Evolutionary conservation across 2,888 invertebrate genomes (phyloP).

Genomic region (Watsonalla cultraria): DNA sequence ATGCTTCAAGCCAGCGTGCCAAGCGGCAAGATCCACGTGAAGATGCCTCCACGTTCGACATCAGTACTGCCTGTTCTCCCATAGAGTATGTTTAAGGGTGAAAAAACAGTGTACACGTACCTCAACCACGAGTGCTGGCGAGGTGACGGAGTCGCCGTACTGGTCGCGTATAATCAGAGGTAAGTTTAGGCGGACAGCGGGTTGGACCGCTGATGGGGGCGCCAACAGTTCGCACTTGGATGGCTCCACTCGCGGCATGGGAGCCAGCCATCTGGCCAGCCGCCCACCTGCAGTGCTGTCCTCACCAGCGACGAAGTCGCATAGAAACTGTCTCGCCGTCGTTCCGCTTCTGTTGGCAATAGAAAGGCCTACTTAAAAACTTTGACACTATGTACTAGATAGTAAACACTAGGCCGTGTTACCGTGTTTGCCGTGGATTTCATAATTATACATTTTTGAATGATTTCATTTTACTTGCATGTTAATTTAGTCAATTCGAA

Average conservation of each 20-base stretch:
- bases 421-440: no score
- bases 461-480: no score
- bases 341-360: constrained; percentile 85
- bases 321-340: constrained; percentile 94
- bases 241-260: constrained; percentile 94
- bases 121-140: constrained; percentile 89
- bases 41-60: no score
- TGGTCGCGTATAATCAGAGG: constrained; percentile 93
- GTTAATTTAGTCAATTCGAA: no score
- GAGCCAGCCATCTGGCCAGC: constrained; percentile 96
- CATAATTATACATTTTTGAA: no score
- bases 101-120: constrained; percentile 32
- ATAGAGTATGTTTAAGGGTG: background rate
- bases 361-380: constrained; percentile 5
- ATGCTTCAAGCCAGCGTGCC: no score
- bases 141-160: constrained; percentile 92
- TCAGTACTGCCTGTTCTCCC: no score
- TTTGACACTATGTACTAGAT: no score
- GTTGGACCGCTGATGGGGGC: constrained; percentile 84
- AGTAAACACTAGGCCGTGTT: no score
- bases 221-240: constrained; percentile 90
- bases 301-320: constrained; percentile 93
- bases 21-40: no score
- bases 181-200: constrained; percentile 60
- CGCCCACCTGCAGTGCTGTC: constrained; percentile 93